These are phyloP conservation scores for Lordiphosa andalusiaca DNA, from an alignment of 2,888 invertebrate species.

Conservation along the genomic window DNA sequence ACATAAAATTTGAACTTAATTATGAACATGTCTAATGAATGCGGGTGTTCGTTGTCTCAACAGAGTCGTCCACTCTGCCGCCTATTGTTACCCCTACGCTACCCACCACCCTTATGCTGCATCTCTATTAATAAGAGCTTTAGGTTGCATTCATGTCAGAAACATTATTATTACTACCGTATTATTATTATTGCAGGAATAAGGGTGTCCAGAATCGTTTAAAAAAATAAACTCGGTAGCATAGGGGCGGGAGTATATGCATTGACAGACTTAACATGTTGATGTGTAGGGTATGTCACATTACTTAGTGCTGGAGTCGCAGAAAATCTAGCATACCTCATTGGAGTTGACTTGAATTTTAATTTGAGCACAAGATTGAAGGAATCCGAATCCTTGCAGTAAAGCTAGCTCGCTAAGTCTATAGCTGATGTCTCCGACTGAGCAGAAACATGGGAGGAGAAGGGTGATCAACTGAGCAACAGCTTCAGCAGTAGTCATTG, in stretches of 20 bases:
- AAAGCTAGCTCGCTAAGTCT: too few species aligned
- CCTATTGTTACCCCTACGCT: background rate
- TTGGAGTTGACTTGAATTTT: too few species aligned
- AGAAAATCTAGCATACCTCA: too few species aligned
- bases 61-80: constrained; percentile 9
- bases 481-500: too few species aligned
- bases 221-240: background rate
- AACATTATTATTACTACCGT: constrained; percentile 24
- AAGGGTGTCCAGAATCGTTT: background rate
- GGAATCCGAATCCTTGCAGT: too few species aligned
- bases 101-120: constrained; percentile 15
- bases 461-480: too few species aligned
- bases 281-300: too few species aligned
- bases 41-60: constrained; percentile 39
- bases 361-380: too few species aligned
- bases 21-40: constrained; percentile 30
- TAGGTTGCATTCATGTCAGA: constrained; percentile 34
- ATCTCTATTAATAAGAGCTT: constrained; percentile 36
- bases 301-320: too few species aligned
- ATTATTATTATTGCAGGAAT: constrained; percentile 2
- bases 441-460: too few species aligned
- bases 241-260: background rate
- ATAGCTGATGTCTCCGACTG: too few species aligned
- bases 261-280: too few species aligned
- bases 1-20: constrained; percentile 61